Conservation (phyloP, 2,888 invertebrate species). For the Slavum lentiscoides region DNA sequence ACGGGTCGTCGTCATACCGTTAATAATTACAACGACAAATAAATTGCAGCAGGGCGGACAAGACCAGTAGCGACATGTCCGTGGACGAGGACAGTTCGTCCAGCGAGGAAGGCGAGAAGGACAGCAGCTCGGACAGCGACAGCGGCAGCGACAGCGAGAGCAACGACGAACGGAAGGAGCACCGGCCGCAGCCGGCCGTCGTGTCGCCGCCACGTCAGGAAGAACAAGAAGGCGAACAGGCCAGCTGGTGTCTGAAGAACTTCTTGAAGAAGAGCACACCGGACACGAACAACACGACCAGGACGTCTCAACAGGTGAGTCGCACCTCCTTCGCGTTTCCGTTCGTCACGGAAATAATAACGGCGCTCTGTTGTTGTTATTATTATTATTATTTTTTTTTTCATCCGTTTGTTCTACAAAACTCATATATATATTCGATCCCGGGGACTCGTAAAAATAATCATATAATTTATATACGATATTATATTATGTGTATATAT, state of each 20-base stretch:
- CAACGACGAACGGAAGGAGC: slow-evolving; percentile 34
- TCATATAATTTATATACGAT: no score
- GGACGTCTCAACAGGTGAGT: slow-evolving; percentile 44
- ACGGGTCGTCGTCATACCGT: no score
- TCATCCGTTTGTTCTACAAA: no score
- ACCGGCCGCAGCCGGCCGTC: background rate
- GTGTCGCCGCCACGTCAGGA: slow-evolving; percentile 55
- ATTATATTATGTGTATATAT: no score
- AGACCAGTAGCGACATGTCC: slow-evolving; percentile 39
- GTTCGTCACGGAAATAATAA: no score
- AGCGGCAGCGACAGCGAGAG: slow-evolving; percentile 47
- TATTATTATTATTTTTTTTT: no score
- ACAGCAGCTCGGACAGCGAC: slow-evolving; percentile 49
- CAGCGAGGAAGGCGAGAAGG: slow-evolving; percentile 47
- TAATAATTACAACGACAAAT: no score
- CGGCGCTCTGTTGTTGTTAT: no score
- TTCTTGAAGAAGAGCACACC: slow-evolving; percentile 55
- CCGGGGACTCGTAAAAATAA: no score
- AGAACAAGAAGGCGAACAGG: slow-evolving; percentile 58
- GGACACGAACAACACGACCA: slow-evolving; percentile 45
- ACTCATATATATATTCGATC: no score
- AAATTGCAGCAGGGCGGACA: slow-evolving; percentile 16
- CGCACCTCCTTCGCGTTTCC: no score
- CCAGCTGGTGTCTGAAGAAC: slow-evolving; percentile 56
- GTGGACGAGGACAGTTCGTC: slow-evolving; percentile 42